A percentile compares a stretch with the other conserved stretches of the same genome.
phyloP scores from a whole-genome alignment of 2,797 vertebrate species.

The Schizopygopsis pylzovi region DNA sequence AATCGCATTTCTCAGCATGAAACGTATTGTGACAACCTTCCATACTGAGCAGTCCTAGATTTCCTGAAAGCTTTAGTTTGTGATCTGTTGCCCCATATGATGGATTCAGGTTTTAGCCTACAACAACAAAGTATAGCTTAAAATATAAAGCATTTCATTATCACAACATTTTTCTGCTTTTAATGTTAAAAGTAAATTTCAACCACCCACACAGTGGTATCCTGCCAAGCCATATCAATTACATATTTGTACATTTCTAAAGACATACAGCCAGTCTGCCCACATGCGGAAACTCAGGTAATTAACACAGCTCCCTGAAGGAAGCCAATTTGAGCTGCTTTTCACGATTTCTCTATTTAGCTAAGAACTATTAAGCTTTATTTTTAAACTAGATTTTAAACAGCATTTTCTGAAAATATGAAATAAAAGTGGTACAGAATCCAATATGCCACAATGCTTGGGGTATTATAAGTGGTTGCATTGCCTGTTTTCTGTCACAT shows the following conservation, averaged over 20 bases:
- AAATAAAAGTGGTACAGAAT: not conserved
- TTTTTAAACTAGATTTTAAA: not conserved
- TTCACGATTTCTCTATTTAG: conserved; percentile 14
- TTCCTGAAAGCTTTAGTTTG: not conserved
- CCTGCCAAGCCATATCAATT: conserved; percentile 6
- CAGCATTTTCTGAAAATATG: not conserved
- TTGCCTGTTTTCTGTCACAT: not conserved
- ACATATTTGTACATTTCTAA: conserved; percentile 14
- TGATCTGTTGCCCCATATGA: not conserved
- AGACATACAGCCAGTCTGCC: conserved; percentile 14
- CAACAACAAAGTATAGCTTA: not conserved
- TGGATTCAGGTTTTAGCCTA: not conserved
- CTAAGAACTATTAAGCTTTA: not conserved
- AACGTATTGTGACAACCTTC: not conserved
- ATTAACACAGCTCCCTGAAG: conserved; percentile 14
- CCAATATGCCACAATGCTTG: not conserved
- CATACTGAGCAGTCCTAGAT: not conserved
- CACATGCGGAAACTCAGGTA: conserved; percentile 3
- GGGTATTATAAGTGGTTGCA: not conserved
- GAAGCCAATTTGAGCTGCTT: not conserved
- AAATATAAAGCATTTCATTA: conserved; percentile 2
- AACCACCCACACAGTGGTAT: conserved; percentile 7
- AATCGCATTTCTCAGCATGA: not conserved
- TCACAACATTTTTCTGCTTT: not conserved
- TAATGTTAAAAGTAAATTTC: conserved; percentile 24